These are phyloP conservation scores for Myotis findleyi DNA, from an alignment of 2,797 vertebrate genomes.

Conservation along the genomic window DNA sequence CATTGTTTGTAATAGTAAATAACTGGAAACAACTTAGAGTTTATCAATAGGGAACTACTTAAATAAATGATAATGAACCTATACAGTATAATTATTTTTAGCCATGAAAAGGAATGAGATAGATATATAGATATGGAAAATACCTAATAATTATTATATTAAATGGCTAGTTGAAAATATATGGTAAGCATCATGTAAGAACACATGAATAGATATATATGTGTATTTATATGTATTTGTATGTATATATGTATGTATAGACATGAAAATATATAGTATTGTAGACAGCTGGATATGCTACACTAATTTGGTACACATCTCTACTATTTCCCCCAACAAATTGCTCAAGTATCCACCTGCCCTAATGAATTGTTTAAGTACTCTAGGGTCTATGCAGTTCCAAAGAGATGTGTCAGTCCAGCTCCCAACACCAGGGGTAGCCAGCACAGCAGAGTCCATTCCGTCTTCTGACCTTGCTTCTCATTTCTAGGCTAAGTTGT, in stretches of 20 bases:
- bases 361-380: neutral
- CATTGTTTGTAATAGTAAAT: neutral
- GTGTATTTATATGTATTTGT: neutral
- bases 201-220: neutral
- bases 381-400: neutral
- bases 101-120: neutral
- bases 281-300: neutral
- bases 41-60: neutral
- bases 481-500: neutral
- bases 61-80: constrained; percentile 32
- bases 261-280: neutral
- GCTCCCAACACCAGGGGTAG: constrained; percentile 7
- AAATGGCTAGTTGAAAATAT: constrained; percentile 37
- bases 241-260: neutral
- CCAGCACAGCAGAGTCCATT: neutral
- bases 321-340: neutral
- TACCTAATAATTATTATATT: neutral
- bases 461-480: neutral
- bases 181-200: neutral
- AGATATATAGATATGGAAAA: neutral
- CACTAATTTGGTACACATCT: neutral
- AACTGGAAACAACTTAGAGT: neutral
- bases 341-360: neutral
- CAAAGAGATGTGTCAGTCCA: neutral
- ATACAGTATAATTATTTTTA: neutral